These are phyloP conservation scores for Nannoperca obscura DNA, from an alignment of 2,797 vertebrate genomes.

Conservation along the genomic window DNA sequence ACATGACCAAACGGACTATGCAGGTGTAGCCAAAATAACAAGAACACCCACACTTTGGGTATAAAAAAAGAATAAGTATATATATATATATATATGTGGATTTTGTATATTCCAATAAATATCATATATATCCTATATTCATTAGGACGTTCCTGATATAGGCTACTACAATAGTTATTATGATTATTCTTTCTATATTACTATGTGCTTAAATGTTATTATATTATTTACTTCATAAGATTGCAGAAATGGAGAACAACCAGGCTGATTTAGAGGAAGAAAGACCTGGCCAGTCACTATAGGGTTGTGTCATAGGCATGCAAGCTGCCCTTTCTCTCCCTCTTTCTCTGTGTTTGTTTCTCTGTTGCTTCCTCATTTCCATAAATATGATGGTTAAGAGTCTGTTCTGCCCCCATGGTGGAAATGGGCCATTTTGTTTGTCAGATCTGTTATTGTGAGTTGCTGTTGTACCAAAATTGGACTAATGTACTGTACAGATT, in stretches of 20 bases:
- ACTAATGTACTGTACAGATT: not conserved
- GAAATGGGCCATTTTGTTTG: constrained; percentile 15
- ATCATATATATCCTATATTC: not conserved
- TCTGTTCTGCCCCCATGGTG: not conserved
- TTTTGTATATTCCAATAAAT: too few species aligned
- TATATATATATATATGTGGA: too few species aligned
- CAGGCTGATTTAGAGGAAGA: constrained; percentile 30
- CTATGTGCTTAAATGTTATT: not conserved
- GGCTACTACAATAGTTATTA: not conserved
- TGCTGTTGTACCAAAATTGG: not conserved
- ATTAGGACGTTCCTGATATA: constrained; percentile 7
- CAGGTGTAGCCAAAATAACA: not conserved
- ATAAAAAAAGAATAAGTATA: too few species aligned
- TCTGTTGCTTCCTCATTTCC: constrained; percentile 4
- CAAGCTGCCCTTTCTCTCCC: constrained; percentile 1
- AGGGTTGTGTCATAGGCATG: not conserved
- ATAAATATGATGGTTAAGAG: constrained; percentile 8
- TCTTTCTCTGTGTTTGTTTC: constrained; percentile 3
- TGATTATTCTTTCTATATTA: not conserved
- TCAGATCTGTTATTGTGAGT: constrained; percentile 1
- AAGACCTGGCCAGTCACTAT: constrained; percentile 19
- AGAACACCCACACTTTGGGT: not conserved
- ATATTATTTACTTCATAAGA: constrained; percentile 23
- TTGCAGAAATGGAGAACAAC: constrained; percentile 40
- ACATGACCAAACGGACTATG: not conserved